Evolutionary conservation across 2,797 vertebrate species (phyloP), one percentile per base, ranked within the genome.

Genomic region (Ctenosaura bakeri): DNA sequence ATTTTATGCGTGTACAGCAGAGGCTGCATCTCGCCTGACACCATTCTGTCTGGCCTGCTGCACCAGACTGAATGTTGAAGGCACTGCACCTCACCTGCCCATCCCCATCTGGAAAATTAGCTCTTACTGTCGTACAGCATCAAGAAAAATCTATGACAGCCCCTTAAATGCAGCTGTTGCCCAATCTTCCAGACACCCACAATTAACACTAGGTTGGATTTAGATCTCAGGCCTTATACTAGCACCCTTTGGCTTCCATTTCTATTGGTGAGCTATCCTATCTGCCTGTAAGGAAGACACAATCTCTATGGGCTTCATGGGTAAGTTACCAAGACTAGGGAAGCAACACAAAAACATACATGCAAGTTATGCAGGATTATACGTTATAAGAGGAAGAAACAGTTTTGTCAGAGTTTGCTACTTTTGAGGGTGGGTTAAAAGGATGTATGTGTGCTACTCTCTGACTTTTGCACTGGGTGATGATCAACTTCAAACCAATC

Each of bases 41-140:
- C 46, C 83, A n/a, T 90, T 90, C 77, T 20, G 89, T 26, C 84
- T 86, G 89, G 83, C 83, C 83, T 90, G 89, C 89, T 81, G 89
- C 77, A 86, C 89, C 80, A 90, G 69, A 32, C 73, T n/a, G 85
- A 90, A 77, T 54, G 71, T 50, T 69, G 10, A 87, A 9, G 62
- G 71, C 46, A 24, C 54, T 46, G 71, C 46, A 77, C 52, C 26
- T 56, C 10, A 86, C 32, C n/a, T 86, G 88, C n/a, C 1, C 73
- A 8, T 84, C 56, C n/a, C 46, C 66, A 38, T 38, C 50, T 24
- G n/a, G 20, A 64, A 35, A 64, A 64, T 56, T 18, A 26, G 6
- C 13, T 16, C 38, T 50, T 22, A 50, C 22, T 22, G 22, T 8
- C 50, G 29, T 18, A n/a, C 20, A 38, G 56, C 32, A 66, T 52